phyloP scores from a whole-genome alignment of 2,113 vertebrate genomes.

The Micromys minutus region DNA sequence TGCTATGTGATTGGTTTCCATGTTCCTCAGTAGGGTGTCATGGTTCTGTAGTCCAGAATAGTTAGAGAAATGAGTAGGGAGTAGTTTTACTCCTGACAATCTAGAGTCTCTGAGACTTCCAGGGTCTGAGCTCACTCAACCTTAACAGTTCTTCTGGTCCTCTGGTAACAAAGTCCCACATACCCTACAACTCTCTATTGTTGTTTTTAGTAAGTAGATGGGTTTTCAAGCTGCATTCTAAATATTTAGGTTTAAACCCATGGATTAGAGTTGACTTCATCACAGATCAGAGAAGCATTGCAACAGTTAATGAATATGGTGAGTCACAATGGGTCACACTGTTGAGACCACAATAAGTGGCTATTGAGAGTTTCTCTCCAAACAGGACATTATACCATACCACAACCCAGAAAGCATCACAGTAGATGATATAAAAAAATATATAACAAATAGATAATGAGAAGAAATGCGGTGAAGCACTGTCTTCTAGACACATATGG shows the following conservation, averaged over 20 bases:
- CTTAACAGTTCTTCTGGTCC: too few species aligned
- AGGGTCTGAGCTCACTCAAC: too few species aligned
- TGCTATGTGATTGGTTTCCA: too few species aligned
- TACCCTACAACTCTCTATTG: not conserved
- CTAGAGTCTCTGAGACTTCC: too few species aligned
- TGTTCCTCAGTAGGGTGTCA: too few species aligned
- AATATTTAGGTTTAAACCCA: not conserved
- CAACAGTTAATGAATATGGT: not conserved
- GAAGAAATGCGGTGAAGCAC: not conserved
- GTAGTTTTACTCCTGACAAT: too few species aligned
- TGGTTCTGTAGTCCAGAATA: too few species aligned
- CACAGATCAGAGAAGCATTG: not conserved
- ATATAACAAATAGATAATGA: not conserved
- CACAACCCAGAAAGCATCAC: too few species aligned
- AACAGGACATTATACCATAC: not conserved
- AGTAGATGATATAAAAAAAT: not conserved
- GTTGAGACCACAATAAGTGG: not conserved
- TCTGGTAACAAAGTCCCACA: too few species aligned
- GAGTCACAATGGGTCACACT: not conserved
- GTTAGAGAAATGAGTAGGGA: too few species aligned
- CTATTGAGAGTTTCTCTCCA: not conserved
- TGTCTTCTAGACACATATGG: not conserved
- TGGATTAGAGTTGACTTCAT: not conserved
- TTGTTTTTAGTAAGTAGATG: not conserved
- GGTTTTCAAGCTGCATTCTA: too few species aligned